Conservation (phyloP, 2,797 vertebrate species). For the Pogonophryne albipinna region DNA sequence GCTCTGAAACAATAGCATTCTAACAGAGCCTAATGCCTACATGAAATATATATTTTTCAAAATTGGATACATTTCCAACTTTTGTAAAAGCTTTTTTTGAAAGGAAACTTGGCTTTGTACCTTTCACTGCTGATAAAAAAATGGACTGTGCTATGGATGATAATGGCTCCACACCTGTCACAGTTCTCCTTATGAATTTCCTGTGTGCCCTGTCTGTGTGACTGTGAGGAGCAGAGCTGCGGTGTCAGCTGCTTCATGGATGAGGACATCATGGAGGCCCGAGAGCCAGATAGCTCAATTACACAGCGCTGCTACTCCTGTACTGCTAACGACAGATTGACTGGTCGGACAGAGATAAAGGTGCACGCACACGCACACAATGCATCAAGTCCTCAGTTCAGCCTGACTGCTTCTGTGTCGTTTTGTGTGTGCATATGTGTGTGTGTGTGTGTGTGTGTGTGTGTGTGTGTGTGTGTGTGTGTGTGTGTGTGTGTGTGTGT, state of each 20-base stretch:
- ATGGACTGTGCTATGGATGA: slow-evolving; percentile 29
- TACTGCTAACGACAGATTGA: slow-evolving; percentile 75
- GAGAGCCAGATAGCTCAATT: slow-evolving; percentile 76
- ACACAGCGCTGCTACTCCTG: slow-evolving; percentile 63
- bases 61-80: slow-evolving; percentile 24
- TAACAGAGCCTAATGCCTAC: slow-evolving; percentile 27
- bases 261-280: slow-evolving; percentile 74
- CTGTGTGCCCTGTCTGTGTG: slow-evolving; percentile 53
- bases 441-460: slow-evolving; percentile 30
- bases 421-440: slow-evolving; percentile 19
- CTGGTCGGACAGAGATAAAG: slow-evolving; percentile 73
- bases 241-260: slow-evolving; percentile 76
- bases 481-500: too few species aligned
- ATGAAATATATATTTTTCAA: slow-evolving; percentile 22
- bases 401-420: slow-evolving; percentile 72
- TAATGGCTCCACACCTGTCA: slow-evolving; percentile 67
- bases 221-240: slow-evolving; percentile 60
- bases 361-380: slow-evolving; percentile 31
- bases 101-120: slow-evolving; percentile 11
- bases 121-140: slow-evolving; percentile 22
- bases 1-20: slow-evolving; percentile 37
- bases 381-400: slow-evolving; percentile 77
- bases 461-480: too few species aligned
- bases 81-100: slow-evolving; percentile 27
- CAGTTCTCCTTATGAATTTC: slow-evolving; percentile 62